Evolutionary conservation across 2,888 invertebrate species (phyloP).

Genomic region (Lymantria monacha): DNA sequence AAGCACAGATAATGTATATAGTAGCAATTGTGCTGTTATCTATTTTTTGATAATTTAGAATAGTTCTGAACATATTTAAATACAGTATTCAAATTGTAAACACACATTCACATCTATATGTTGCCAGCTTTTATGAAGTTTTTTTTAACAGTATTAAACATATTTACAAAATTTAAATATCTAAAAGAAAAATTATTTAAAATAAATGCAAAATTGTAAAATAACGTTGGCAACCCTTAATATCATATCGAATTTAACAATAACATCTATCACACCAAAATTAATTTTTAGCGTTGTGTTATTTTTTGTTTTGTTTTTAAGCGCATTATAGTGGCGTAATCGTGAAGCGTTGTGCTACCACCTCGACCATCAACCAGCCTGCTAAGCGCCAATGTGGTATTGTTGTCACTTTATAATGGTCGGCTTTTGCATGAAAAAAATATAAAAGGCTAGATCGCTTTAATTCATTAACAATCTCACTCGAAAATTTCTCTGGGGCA

Average conservation of each 20-base stretch:
- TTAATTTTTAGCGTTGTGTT: conserved; percentile 8
- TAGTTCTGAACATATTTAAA: too few species aligned
- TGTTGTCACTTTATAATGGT: conserved; percentile 8
- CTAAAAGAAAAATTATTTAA: too few species aligned
- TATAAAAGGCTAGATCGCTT: not conserved
- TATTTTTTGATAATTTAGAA: too few species aligned
- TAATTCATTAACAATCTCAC: conserved; percentile 8
- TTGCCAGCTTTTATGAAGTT: too few species aligned
- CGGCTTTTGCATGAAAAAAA: conserved; percentile 21
- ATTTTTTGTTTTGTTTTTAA: conserved; percentile 14
- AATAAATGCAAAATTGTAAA: too few species aligned
- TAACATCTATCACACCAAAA: not conserved
- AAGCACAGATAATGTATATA: too few species aligned
- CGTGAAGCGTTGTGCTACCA: conserved; percentile 6
- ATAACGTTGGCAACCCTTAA: too few species aligned
- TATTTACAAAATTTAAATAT: too few species aligned
- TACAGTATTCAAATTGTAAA: too few species aligned
- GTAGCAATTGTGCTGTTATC: too few species aligned
- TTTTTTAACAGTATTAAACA: too few species aligned
- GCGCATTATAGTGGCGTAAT: conserved; percentile 16
- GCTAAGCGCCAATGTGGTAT: conserved; percentile 14
- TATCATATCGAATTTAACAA: not conserved
- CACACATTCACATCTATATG: too few species aligned
- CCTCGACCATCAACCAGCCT: conserved; percentile 4
- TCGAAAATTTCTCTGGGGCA: conserved; percentile 6